Conservation (phyloP, 2,888 invertebrate species). For the Rapana venosa region DNA sequence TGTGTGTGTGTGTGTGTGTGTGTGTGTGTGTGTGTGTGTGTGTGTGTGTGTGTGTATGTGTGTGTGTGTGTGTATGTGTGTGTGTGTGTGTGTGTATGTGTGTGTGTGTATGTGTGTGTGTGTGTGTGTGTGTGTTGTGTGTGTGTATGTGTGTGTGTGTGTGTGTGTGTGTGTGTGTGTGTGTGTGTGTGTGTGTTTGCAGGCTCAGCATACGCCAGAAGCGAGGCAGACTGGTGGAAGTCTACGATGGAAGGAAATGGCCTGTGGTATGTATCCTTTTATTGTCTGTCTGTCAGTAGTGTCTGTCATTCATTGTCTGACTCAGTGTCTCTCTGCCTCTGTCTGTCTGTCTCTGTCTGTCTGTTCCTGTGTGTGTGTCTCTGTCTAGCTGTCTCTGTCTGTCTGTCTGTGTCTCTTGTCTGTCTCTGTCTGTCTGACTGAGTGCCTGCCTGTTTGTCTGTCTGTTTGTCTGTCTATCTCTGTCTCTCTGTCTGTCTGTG, state of each 20-base stretch:
- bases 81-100: not conserved
- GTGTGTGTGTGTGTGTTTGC: not conserved
- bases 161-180: not conserved
- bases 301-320: not conserved
- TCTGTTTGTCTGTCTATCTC: too few relatives aligned
- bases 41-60: slow-evolving; percentile 16
- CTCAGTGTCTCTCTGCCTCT: not conserved
- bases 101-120: not conserved
- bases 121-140: not conserved
- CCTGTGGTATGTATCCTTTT: slow-evolving; percentile 50
- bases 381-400: too few relatives aligned
- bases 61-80: not conserved
- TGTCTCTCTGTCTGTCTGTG: too few relatives aligned
- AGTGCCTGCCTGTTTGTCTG: too few relatives aligned
- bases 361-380: too few relatives aligned
- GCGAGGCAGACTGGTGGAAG: slow-evolving; percentile 45
- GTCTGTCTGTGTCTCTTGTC: too few relatives aligned
- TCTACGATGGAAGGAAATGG: slow-evolving; percentile 54
- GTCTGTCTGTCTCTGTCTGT: not conserved
- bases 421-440: too few relatives aligned
- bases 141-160: not conserved
- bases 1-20: not conserved
- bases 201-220: slow-evolving; percentile 48
- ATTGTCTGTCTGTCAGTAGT: not conserved
- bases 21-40: not conserved